These are phyloP conservation scores for Formica aserva DNA, from an alignment of 2,888 invertebrate species.

Conservation along the genomic window DNA sequence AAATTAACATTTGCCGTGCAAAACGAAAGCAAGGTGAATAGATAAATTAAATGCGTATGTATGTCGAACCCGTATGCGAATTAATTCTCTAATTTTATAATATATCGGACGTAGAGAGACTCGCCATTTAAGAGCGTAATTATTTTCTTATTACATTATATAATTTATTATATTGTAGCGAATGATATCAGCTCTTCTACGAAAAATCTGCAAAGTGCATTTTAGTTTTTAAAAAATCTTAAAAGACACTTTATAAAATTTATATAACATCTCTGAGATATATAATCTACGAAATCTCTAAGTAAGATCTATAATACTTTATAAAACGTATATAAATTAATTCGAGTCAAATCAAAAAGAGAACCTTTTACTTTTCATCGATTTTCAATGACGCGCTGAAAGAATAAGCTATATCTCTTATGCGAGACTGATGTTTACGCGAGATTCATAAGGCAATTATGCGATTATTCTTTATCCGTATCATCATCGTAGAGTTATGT, in stretches of 20 bases:
- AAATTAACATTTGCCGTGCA: conserved; percentile 37
- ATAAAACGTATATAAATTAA: not conserved
- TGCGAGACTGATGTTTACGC: conserved; percentile 4
- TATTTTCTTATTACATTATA: conserved; percentile 7
- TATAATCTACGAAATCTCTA: not conserved
- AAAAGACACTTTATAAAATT: not conserved
- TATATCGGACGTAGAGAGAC: not conserved
- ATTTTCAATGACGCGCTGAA: not conserved
- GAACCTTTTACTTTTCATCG: not conserved
- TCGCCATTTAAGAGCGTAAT: not conserved
- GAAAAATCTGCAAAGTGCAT: not conserved
- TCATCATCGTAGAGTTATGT: not conserved
- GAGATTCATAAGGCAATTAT: not conserved
- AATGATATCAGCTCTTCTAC: not conserved
- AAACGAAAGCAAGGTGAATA: conserved; percentile 33
- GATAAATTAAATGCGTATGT: conserved; percentile 13
- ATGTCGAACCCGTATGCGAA: not conserved
- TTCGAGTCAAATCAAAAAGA: conserved; percentile 4
- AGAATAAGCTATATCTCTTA: not conserved
- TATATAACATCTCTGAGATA: not conserved
- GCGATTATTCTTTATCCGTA: not conserved
- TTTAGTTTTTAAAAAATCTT: not conserved
- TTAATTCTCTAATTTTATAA: not conserved
- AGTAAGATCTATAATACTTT: not conserved
- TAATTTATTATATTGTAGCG: not conserved